Evolutionary conservation across 2,113 vertebrate genomes (phyloP).

Genomic region (Kryptolebias marmoratus): DNA sequence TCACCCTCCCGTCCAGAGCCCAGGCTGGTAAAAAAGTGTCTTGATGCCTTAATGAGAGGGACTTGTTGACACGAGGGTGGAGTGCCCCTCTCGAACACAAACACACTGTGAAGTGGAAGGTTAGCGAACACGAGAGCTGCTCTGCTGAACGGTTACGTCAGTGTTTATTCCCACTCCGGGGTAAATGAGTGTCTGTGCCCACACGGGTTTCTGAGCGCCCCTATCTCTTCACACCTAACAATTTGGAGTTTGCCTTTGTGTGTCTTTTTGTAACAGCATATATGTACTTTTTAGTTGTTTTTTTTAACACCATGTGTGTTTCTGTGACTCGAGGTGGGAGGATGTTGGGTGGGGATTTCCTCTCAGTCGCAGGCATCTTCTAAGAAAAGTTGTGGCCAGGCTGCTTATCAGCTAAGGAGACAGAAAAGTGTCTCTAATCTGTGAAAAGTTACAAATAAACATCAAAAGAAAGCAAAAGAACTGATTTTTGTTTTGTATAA

Average conservation of each 20-base stretch:
- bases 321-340: not conserved
- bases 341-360: slow-evolving; percentile 24
- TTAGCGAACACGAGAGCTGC: slow-evolving; percentile 14
- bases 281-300: no score
- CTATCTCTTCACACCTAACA: not conserved
- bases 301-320: not conserved
- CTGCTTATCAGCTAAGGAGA: not conserved
- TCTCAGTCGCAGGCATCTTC: not conserved
- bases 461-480: no score
- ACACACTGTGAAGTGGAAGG: slow-evolving; percentile 34
- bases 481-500: no score
- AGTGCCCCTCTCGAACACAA: slow-evolving; percentile 36
- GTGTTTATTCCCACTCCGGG: slow-evolving; percentile 9
- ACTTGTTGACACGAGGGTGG: slow-evolving; percentile 32
- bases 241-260: not conserved
- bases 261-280: not conserved
- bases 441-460: not conserved
- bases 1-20: slow-evolving; percentile 28
- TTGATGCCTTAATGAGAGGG: slow-evolving; percentile 29
- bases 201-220: not conserved
- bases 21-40: slow-evolving; percentile 9
- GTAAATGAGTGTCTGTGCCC: not conserved
- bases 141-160: not conserved
- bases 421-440: not conserved
- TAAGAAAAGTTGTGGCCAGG: not conserved